A percentile compares a stretch with the other conserved stretches of the same genome.
Conservation (phyloP, 2,113 vertebrate species). For the Tylochromis polylepis region DNA sequence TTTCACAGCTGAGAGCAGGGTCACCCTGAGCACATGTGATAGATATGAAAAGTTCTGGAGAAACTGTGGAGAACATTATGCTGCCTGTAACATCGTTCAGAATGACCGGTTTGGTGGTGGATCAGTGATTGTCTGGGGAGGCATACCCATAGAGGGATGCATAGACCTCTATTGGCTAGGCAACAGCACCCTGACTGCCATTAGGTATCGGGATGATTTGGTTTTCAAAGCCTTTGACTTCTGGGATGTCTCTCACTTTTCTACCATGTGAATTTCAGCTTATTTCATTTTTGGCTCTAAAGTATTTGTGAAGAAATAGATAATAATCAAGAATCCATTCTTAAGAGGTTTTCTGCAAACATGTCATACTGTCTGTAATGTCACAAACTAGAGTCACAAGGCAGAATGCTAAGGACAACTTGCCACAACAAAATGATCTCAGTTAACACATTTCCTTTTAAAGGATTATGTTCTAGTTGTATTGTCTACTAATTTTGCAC, state of each 20-base stretch:
- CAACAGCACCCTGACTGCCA: not conserved
- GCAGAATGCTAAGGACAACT: not conserved
- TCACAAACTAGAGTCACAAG: conserved; percentile 5
- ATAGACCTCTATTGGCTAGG: not conserved
- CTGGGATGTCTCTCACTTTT: conserved; percentile 1
- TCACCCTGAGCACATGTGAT: too few relatives aligned
- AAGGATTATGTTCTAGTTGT: not conserved
- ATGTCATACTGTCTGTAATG: not conserved
- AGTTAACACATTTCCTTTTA: not conserved
- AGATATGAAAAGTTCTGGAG: too few relatives aligned
- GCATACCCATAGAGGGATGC: not conserved
- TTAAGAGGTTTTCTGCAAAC: conserved; percentile 38
- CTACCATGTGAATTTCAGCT: not conserved
- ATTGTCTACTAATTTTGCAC: not conserved
- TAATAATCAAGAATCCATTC: conserved; percentile 8
- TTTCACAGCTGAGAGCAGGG: not conserved
- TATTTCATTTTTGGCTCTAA: not conserved
- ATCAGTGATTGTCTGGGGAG: not conserved
- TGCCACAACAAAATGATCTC: not conserved
- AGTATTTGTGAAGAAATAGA: not conserved
- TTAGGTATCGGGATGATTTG: not conserved
- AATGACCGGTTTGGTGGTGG: too few relatives aligned
- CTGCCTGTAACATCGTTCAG: too few relatives aligned
- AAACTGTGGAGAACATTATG: too few relatives aligned
- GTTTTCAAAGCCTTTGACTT: not conserved